These are phyloP conservation scores for Mimachlamys varia DNA, from an alignment of 2,888 invertebrate species.

Conservation along the genomic window DNA sequence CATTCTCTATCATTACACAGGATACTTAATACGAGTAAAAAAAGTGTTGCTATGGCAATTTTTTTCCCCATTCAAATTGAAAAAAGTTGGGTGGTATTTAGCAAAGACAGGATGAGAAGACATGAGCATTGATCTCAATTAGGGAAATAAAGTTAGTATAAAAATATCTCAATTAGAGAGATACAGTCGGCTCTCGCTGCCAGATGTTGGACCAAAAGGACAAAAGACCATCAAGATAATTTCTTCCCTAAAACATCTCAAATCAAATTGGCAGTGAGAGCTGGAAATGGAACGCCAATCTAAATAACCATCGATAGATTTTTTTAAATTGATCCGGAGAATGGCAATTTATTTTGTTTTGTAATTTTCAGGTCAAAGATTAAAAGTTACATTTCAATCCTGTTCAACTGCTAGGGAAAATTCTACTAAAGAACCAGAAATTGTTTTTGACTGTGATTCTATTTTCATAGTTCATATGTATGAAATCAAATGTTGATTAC, in stretches of 20 bases:
- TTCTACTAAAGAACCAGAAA: not conserved
- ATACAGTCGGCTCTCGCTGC: not conserved
- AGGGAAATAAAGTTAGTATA: not conserved
- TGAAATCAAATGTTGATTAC: too few relatives aligned
- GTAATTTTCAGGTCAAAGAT: constrained; percentile 23
- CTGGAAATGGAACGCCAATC: not conserved
- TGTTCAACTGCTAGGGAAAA: not conserved
- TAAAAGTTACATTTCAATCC: not conserved
- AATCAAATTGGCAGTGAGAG: constrained; percentile 23
- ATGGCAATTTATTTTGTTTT: constrained; percentile 28
- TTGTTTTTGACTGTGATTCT: not conserved
- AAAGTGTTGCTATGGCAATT: not conserved
- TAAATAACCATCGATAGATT: not conserved
- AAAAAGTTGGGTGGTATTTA: not conserved
- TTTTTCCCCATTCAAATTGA: not conserved
- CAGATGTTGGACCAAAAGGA: not conserved
- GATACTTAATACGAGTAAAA: not conserved
- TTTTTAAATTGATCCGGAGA: not conserved
- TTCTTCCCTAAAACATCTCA: not conserved
- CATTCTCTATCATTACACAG: not conserved
- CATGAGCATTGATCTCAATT: constrained; percentile 9
- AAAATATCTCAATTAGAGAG: not conserved
- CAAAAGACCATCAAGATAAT: constrained; percentile 29
- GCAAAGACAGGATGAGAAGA: not conserved
- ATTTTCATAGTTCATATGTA: not conserved